A percentile compares a stretch with the other conserved stretches of the same genome.
Evolutionary conservation across 2,888 invertebrate genomes (phyloP).

Genomic region (Podotricha telesiphe): DNA sequence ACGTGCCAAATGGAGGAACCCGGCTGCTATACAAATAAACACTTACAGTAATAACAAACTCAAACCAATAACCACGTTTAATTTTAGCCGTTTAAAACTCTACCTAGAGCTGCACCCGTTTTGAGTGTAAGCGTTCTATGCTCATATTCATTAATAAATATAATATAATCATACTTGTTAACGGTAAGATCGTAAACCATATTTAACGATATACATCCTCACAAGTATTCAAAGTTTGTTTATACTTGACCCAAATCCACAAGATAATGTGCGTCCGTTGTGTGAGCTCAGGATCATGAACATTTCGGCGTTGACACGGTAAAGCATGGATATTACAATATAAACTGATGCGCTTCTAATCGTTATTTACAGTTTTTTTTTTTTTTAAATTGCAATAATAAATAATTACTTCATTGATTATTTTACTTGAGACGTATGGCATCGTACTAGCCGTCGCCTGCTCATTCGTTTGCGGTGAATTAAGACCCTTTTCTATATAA

Average conservation of each 20-base stretch:
- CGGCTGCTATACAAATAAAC: slow-evolving; percentile 52
- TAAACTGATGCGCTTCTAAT: background rate
- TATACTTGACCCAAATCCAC: slow-evolving; percentile 43
- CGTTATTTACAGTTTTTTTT: background rate
- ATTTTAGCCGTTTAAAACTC: slow-evolving; percentile 40
- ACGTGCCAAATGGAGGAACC: slow-evolving; percentile 63
- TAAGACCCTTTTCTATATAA: no score
- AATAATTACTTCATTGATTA: background rate
- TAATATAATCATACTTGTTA: slow-evolving; percentile 31
- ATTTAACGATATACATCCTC: slow-evolving; percentile 44
- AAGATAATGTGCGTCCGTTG: slow-evolving; percentile 41
- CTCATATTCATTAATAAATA: slow-evolving; percentile 35
- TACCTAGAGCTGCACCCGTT: slow-evolving; percentile 32
- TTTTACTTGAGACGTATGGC: background rate
- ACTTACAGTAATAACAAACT: slow-evolving; percentile 43
- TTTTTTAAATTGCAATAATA: background rate
- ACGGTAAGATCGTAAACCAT: slow-evolving; percentile 42
- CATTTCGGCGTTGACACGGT: slow-evolving; percentile 25
- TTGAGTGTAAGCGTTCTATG: slow-evolving; percentile 31
- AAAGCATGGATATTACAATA: slow-evolving; percentile 6
- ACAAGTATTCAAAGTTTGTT: slow-evolving; percentile 39
- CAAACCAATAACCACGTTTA: slow-evolving; percentile 41
- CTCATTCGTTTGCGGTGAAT: no score
- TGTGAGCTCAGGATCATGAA: slow-evolving; percentile 31
- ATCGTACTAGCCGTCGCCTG: no score